Evolutionary conservation across 2,797 vertebrate species (phyloP).

Genomic region (Todus mexicanus): DNA sequence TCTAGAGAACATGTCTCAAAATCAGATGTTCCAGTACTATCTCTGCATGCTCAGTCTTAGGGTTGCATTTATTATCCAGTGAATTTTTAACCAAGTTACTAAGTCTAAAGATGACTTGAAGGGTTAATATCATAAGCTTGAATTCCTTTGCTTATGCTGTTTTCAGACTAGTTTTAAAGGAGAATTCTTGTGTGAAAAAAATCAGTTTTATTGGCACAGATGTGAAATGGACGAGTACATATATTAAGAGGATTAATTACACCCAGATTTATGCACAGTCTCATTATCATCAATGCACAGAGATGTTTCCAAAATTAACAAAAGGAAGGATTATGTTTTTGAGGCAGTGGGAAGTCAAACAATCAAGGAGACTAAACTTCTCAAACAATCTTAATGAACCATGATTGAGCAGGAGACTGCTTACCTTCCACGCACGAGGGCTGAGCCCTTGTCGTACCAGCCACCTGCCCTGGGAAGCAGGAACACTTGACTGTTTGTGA

Average conservation of each 20-base stretch:
- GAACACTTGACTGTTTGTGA: constrained; percentile 97
- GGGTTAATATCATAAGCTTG: background rate
- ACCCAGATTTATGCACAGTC: constrained; percentile 57
- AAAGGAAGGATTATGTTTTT: constrained; percentile 34
- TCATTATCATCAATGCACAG: constrained; percentile 49
- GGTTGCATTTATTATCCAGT: background rate
- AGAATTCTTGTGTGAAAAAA: background rate
- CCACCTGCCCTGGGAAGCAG: constrained; percentile 94
- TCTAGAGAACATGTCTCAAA: background rate
- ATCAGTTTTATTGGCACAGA: constrained; percentile 20
- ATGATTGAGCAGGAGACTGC: background rate
- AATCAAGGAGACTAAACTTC: constrained; percentile 2
- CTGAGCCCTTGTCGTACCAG: constrained; percentile 87
- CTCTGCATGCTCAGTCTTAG: background rate
- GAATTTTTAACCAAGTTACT: background rate
- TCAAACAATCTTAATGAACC: background rate
- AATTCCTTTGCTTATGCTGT: background rate
- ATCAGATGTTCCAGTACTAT: background rate
- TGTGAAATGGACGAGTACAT: constrained; percentile 37
- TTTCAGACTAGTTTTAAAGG: background rate
- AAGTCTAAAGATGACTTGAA: background rate
- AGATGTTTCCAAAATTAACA: constrained; percentile 48
- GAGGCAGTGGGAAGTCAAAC: background rate
- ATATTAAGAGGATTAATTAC: constrained; percentile 71
- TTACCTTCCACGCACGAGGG: constrained; percentile 98